Base-by-base conservation (phyloP, 2,113 vertebrate species). In the Oxyura jamaicensis region DNA sequence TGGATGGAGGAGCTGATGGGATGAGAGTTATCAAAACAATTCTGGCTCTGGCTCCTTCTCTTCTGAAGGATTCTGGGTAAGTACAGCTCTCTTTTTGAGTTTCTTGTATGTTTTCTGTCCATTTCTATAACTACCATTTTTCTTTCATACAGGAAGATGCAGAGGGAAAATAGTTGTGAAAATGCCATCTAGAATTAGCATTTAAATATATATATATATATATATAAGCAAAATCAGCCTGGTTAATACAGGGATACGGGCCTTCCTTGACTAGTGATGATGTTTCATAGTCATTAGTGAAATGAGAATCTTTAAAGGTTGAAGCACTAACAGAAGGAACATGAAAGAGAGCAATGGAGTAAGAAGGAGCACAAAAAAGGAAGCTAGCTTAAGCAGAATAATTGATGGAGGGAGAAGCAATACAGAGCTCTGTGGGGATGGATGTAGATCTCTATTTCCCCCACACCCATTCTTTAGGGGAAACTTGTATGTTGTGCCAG, bases 1-100 rank as follows among this genome's bases (percentile, higher is more conserved):
- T 99, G 91, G 99, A 99, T 18, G 99, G 99, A 62, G 99, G 99
- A 42, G 56, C 95, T 42, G 98, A 99, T 58, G 99, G 99, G 55
- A 97, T 99, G 96, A 97, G 94, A 53, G 91, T 99, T 63, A 99
- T 99, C 86, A 97, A 89, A 91, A 96, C 96, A 41, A 98, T 99
- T 96, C 95, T 99, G 94, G 48, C 93, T 76, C 89, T 99, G 90
- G 98, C 99, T 72, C 97, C 98, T 33, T 96, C 41, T 69, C 94
- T 99, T 83, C 96, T 99, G 68, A 98, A 97, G 66, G 94, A 98
- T 76, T 92, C 91, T 42, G 99, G 99, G 99, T 99, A 98, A 97
- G 98, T 66, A 29, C 8, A 36, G 14, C 29, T 14, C 3, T 72
- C 22, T 74, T 22, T 80, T 36, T 41, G n/a, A 60, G 41, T 78